Evolutionary conservation across 2,888 invertebrate species (phyloP), one percentile per base, ranked within the genome.

Genomic region (Dinocampus coccinellae): DNA sequence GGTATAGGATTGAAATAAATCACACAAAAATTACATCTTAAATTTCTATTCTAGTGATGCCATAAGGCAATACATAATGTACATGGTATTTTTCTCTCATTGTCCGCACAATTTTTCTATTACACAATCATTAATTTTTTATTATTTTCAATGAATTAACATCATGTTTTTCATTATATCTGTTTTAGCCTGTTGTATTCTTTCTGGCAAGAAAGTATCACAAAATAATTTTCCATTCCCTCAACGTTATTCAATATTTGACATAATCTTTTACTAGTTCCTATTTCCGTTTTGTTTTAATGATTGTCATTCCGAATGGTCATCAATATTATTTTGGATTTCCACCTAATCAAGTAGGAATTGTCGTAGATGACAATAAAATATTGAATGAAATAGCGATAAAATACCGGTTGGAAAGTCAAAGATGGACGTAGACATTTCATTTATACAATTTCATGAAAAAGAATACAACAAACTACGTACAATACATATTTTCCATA

Each of bases 121-220:
- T 86, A 86, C 84, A 86, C 84, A 85, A 81, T 85, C 83, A 82
- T 83, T 80, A 83, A 80, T 85, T 72, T 73, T 74, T 73, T 84
- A 84, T 84, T 82, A 79, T 83, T 77, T 76, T 80, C 82, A 83
- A 84, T 85, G 79, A 82, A 80, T 47, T 86, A 86, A 86, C 84
- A 87, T 85, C 81, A 81, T 83, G 83, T 80, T 80, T 29, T 68
- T n/a, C n/a, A n/a, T n/a, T 72, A 74, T 75, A 36, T 80, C 79
- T 78, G 81, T 79, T 77, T 82, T 82, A 85, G 86, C 83, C 83
- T 84, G 84, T 85, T 87, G 85, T 86, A 86, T 87, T 86, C 85
- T 86, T 85, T 86, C 84, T 84, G 84, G 82, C 86, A 85, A 86
- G 86, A 85, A 85, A 85, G 85, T 86, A 86, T 86, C 86, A 87